Evolutionary conservation across 2,797 vertebrate genomes (phyloP), one percentile per base, ranked within the genome.

Genomic region (Tokudaia tokunoshimensis): DNA sequence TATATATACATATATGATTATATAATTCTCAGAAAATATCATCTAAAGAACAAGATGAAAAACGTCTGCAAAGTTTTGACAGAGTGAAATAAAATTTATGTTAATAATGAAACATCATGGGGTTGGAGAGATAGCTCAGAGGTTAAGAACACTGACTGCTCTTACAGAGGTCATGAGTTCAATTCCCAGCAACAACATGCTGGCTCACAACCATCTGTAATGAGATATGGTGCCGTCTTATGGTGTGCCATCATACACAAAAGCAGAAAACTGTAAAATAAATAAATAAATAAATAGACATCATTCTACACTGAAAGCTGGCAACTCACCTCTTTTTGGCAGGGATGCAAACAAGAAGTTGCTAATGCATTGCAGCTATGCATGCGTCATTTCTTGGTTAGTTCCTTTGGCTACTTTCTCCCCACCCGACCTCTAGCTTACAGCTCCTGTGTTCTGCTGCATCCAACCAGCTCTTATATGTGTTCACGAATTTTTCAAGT

Each of bases 21-120:
- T 11, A 50, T 82, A 59, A 67, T 80, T 93, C 44, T 92, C 72
- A 63, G 59, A 91, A 94, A 93, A 91, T 5, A 94, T 55, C 2
- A 79, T 13, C 7, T 52, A 93, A 63, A 41, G 29, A 63, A 5
- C 34, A 95, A 91, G 95, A 83, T 75, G 2, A 63, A 82, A 88
- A 85, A n/a, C 52, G 41, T 13, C 55, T 41, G 17, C 81, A 80
- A 70, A 52, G 19, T 82, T 94, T 85, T 78, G 63, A 57, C 55
- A 84, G 7, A 37, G 3, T 50, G 34, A 94, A 88, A 92, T 72
- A n/a, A 9, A 59, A 82, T 94, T 89, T 67, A 93, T 78, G 84
- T 13, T 37, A 72, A 89, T 41, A 89, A 89, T 52, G 19, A 80
- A 86, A 74, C 34, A 80, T 41, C 50, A 70, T 12, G 70, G n/a